phyloP scores from a whole-genome alignment of 2,888 invertebrate genomes.

The Melitaea athalia region DNA sequence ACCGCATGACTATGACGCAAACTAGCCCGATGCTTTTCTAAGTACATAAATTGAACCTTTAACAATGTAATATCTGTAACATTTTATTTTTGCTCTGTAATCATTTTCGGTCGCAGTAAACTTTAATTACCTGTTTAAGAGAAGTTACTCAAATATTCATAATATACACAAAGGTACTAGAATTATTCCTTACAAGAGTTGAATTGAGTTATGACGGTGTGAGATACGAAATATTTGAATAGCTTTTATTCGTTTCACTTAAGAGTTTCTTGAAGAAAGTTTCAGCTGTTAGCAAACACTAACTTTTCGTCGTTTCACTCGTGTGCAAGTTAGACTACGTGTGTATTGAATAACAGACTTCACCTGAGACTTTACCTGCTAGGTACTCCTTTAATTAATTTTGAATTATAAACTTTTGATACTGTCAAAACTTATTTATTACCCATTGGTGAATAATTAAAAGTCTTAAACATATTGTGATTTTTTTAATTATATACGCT shows the following conservation, averaged over 20 bases:
- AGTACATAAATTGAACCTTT: too few species aligned
- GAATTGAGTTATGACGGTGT: background rate
- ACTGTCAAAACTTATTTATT: background rate
- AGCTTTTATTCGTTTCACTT: constrained; percentile 32
- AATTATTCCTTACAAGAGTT: background rate
- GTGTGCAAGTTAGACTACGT: constrained; percentile 24
- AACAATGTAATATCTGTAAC: too few species aligned
- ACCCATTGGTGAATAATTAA: background rate
- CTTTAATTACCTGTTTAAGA: background rate
- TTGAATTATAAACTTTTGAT: constrained; percentile 15
- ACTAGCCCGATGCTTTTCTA: too few species aligned
- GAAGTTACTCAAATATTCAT: background rate
- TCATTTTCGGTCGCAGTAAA: too few species aligned
- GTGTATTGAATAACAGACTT: constrained; percentile 30
- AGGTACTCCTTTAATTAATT: constrained; percentile 21
- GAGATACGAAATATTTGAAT: constrained; percentile 21
- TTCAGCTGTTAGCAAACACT: constrained; percentile 36
- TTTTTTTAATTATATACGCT: too few species aligned
- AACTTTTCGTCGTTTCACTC: constrained; percentile 25
- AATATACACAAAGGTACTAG: background rate
- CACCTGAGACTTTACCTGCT: constrained; percentile 19
- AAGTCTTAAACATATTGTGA: too few species aligned
- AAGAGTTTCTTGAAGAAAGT: constrained; percentile 32
- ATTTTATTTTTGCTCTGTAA: too few species aligned
- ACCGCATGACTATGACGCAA: too few species aligned